Evolutionary conservation across 2,888 invertebrate genomes (phyloP), one percentile per base, ranked within the genome.

Genomic region (Andricus curvator): DNA sequence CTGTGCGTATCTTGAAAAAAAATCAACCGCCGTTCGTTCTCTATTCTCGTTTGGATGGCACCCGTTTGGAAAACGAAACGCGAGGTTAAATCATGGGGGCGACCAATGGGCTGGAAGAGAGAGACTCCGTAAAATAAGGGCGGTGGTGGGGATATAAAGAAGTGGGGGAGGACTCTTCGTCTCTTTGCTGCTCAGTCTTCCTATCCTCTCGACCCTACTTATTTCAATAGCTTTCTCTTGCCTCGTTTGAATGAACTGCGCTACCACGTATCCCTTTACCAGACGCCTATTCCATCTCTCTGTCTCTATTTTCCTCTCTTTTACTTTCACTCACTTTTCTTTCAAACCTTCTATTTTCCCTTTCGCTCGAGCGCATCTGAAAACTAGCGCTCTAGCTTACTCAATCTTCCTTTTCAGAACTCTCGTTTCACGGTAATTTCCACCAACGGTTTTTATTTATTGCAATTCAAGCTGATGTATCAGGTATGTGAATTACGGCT

Each of bases 181-280:
- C 80, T 70, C 77, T 79, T 60, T 74, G 68, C 77, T 78, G 48
- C 60, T 68, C 80, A 70, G 74, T 84, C 85, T 83, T 85, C 80
- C 78, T 85, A 88, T 88, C 87, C 87, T 89, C 90, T 91, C 90
- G 89, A 91, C 89, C 90, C 90, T 91, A 90, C 91, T 92, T 91
- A 90, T 91, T 89, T 90, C 90, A 90, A 91, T 91, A 89, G 90
- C 89, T 89, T 89, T 89, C 89, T 88, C 87, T 88, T 86, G 87
- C 87, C 87, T 89, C 89, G 89, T 90, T 91, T 90, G 90, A 91
- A 91, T 90, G 89, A 91, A 88, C 89, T 88, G 83, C 85, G 84
- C 85, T 86, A 84, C 85, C 83, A 78, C 82, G 83, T 84, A 83
- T 84, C 80, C 76, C 79, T 79, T 80, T 81, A 81, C 83, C 74